These are phyloP conservation scores for Rallus crepitans DNA, from an alignment of 2,797 vertebrate species.

Conservation along the genomic window DNA sequence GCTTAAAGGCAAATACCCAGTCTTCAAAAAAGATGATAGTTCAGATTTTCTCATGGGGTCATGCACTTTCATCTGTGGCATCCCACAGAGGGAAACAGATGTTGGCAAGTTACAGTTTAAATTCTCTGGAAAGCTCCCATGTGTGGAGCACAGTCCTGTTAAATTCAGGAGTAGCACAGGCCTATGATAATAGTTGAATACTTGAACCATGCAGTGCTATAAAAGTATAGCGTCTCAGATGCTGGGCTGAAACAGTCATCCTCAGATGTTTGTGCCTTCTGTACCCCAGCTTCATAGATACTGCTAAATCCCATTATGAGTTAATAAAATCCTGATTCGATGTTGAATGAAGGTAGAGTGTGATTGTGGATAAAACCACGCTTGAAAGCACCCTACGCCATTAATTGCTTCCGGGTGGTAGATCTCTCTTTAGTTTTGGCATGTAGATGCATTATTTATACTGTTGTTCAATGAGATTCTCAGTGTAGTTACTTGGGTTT, in stretches of 20 bases:
- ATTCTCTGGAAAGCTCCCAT: conserved; percentile 24
- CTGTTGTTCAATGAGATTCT: not conserved
- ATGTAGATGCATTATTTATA: not conserved
- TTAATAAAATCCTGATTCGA: not conserved
- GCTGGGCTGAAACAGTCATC: not conserved
- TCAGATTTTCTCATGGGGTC: conserved; percentile 56
- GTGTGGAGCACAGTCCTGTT: conserved; percentile 3
- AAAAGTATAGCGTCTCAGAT: not conserved
- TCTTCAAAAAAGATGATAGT: conserved; percentile 3
- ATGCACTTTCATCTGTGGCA: conserved; percentile 55
- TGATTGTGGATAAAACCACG: not conserved
- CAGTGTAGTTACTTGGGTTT: not conserved
- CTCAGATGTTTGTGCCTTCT: not conserved
- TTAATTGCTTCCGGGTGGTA: not conserved
- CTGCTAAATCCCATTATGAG: not conserved
- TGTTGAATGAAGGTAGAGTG: not conserved
- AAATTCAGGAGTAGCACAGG: not conserved
- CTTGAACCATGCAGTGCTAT: not conserved
- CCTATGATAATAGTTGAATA: not conserved
- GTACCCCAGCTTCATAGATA: not conserved
- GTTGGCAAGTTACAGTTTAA: conserved; percentile 50
- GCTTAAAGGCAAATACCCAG: conserved; percentile 11
- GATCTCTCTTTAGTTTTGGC: not conserved
- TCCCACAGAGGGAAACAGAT: conserved; percentile 66
- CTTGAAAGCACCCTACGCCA: not conserved